phyloP scores from a whole-genome alignment of 1,140 invertebrate species.

The Hylaeus volcanicus region DNA sequence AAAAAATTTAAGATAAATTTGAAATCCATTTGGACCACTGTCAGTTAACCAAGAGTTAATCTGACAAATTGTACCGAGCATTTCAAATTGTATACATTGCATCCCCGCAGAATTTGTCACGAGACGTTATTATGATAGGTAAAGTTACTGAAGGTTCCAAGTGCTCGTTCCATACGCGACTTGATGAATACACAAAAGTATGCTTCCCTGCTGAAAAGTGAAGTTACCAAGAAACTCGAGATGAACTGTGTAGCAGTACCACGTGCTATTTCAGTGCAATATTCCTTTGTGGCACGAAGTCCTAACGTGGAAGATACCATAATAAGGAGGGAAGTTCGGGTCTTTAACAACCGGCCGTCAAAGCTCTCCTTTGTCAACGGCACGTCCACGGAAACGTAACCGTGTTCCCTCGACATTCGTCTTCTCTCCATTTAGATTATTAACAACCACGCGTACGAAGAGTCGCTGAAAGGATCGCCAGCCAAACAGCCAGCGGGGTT shows the following conservation, averaged over 20 bases:
- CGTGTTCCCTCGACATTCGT: conserved; percentile 23
- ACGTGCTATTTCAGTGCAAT: neutral
- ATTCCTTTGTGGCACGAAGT: conserved; percentile 3
- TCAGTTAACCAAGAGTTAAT: no score
- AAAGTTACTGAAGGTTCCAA: no score
- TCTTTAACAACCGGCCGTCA: conserved; percentile 31
- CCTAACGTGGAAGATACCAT: conserved; percentile 20
- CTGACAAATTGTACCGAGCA: no score
- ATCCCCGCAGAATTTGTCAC: no score
- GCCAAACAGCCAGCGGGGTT: conserved; percentile 1
- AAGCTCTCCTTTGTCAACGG: conserved; percentile 44
- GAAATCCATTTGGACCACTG: no score
- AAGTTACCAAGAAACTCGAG: neutral
- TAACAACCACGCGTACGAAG: conserved; percentile 22
- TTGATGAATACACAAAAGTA: neutral
- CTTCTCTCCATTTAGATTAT: conserved; percentile 46
- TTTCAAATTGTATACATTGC: no score
- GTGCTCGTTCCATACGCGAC: no score
- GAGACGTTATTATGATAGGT: no score
- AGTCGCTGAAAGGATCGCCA: conserved; percentile 9
- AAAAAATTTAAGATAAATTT: no score
- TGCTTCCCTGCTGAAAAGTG: neutral
- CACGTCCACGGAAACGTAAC: conserved; percentile 23
- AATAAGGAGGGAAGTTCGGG: conserved; percentile 38
- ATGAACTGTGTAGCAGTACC: neutral